A percentile compares a stretch with the other conserved stretches of the same genome.
Conservation (phyloP, 2,888 invertebrate species). For the Gandaritis pyraliata region DNA sequence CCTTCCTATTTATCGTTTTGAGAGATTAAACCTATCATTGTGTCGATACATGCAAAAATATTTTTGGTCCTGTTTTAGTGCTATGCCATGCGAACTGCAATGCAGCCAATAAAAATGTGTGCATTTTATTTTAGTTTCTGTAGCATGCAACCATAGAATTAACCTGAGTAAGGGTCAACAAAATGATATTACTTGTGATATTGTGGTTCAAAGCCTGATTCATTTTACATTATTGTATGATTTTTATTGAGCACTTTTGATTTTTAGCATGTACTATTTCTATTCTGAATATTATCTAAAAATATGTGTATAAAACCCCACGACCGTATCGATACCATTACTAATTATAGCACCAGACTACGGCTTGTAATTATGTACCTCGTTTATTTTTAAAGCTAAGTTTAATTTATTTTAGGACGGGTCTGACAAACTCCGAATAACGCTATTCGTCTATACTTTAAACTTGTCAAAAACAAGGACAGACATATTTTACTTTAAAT, state of each 20-base stretch:
- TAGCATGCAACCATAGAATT: slow-evolving; percentile 9
- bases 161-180: neutral
- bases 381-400: neutral
- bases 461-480: no score
- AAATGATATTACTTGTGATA: slow-evolving; percentile 1
- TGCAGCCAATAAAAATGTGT: slow-evolving; percentile 4
- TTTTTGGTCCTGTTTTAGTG: slow-evolving; percentile 31
- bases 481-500: no score
- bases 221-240: neutral
- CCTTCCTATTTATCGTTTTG: slow-evolving; percentile 2
- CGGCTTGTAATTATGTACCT: slow-evolving; percentile 14
- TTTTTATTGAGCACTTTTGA: slow-evolving; percentile 19
- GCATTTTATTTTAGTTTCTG: slow-evolving; percentile 1
- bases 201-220: slow-evolving; percentile 6
- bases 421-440: no score
- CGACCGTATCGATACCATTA: slow-evolving; percentile 27
- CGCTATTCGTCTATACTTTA: no score
- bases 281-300: slow-evolving; percentile 24
- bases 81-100: slow-evolving; percentile 6
- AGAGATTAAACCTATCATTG: slow-evolving; percentile 1
- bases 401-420: slow-evolving; percentile 4
- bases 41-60: slow-evolving; percentile 27
- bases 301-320: slow-evolving; percentile 35
- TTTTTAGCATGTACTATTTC: slow-evolving; percentile 12
- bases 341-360: slow-evolving; percentile 41